phyloP scores from a whole-genome alignment of 1,140 invertebrate species.

The Teleopsis dalmanni region DNA sequence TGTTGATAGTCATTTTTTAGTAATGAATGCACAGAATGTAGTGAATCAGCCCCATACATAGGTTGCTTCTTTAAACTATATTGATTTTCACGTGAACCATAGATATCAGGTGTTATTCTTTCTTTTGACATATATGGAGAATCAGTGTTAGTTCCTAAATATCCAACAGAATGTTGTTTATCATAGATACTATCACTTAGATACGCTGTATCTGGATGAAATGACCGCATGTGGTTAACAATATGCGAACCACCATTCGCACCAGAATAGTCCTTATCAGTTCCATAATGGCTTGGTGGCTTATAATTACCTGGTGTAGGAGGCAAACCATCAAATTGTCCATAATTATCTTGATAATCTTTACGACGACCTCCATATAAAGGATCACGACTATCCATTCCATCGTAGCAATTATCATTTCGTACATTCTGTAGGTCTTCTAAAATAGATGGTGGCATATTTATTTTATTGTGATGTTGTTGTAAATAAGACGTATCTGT shows the following conservation, averaged over 20 bases:
- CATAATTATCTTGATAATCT: constrained; percentile 39
- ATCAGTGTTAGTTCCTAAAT: constrained; percentile 30
- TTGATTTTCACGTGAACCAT: constrained; percentile 37
- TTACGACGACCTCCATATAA: constrained; percentile 30
- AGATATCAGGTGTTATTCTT: constrained; percentile 38
- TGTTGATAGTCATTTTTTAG: constrained; percentile 52
- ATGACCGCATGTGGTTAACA: constrained; percentile 38
- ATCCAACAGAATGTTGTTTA: constrained; percentile 33
- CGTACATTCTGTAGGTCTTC: constrained; percentile 49
- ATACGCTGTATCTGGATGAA: constrained; percentile 36
- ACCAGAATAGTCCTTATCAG: constrained; percentile 33
- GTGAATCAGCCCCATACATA: constrained; percentile 30
- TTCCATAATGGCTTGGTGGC: constrained; percentile 39
- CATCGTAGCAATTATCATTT: constrained; percentile 46
- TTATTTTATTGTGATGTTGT: constrained; percentile 46
- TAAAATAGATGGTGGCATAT: constrained; percentile 51
- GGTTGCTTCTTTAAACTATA: constrained; percentile 36
- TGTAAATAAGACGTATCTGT: constrained; percentile 53
- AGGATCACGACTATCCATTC: constrained; percentile 20
- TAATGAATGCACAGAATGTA: constrained; percentile 47
- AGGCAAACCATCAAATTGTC: constrained; percentile 11
- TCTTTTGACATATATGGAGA: constrained; percentile 43
- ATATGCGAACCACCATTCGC: constrained; percentile 29
- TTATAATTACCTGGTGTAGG: constrained; percentile 26
- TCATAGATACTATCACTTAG: constrained; percentile 41